Base-by-base conservation (phyloP, 1,140 invertebrate species). In the Ips nitidus region DNA sequence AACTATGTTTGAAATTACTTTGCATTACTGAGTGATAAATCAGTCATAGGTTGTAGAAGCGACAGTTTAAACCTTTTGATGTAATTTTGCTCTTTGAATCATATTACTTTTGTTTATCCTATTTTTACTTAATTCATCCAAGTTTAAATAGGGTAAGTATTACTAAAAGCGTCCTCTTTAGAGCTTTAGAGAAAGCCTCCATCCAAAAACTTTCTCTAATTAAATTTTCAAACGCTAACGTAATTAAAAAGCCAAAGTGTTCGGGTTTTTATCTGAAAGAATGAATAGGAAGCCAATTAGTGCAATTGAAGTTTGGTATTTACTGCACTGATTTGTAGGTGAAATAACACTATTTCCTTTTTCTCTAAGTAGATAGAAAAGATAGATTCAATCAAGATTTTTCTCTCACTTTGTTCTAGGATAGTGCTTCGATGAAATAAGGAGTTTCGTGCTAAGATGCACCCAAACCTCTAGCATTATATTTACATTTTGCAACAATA, bases 251-350 rank as follows among this genome's bases (percentile, higher is more conserved):
- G 40, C 22, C 41, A 22, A 61, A 47, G 8, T 4, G 43, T 38
- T 45, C 41, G 22, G 6, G 59, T 43, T 61, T 61, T 61, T 36
- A 47, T 61, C 47, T 61, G 40, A 37, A 61, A 43, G 41, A 61
- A 47, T 61, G 59, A 61, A 61, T 43, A 43, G 36, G 38, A 61
- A 55, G 6, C 53, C 53, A 55, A 55, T 55, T 55, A 55, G 53
- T 38, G 5, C 37, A 22, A 55, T 55, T 55, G 53, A 37, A 47
- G n/a, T 47, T 5, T 47, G n/a, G 45, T 47, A 6, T 55, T 55
- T 55, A 6, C 37, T 22, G 7, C 37, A 8, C 37, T 55, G 7
- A 55, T 37, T 55, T 55, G 8, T 38, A 55, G 53, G 53, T 47
- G n/a, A 47, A 47, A 22, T 22, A 22, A 22, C 22, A 22, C 22